Evolutionary conservation across 2,113 vertebrate genomes (phyloP).

Genomic region (Rutilus rutilus): DNA sequence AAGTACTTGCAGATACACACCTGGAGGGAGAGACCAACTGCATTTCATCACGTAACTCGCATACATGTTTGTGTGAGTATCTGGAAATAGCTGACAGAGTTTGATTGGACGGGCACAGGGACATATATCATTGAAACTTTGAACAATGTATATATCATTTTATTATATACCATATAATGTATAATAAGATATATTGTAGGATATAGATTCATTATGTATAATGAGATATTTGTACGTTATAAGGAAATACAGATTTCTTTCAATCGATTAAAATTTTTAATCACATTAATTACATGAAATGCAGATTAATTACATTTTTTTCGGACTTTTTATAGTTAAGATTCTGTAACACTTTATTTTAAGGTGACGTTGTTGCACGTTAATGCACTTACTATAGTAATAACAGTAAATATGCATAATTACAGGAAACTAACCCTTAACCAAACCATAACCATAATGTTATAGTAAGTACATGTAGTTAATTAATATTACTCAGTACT

Average conservation of each 20-base stretch:
- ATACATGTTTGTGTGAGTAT: neutral
- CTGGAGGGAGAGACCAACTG: neutral
- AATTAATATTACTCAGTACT: too few relatives aligned
- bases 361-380: too few relatives aligned
- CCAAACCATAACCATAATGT: too few relatives aligned
- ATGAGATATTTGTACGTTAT: neutral
- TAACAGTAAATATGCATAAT: too few relatives aligned
- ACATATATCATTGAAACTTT: neutral
- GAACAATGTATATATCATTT: neutral
- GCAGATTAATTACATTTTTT: neutral
- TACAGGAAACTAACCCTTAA: too few relatives aligned
- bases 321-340: neutral
- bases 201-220: too few relatives aligned
- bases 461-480: too few relatives aligned
- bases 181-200: neutral
- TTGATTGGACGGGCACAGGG: neutral
- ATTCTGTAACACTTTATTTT: too few relatives aligned
- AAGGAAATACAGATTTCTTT: neutral
- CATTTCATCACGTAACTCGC: neutral
- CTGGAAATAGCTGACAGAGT: neutral
- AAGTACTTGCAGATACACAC: conserved; percentile 26
- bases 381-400: too few relatives aligned
- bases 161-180: too few relatives aligned
- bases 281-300: neutral
- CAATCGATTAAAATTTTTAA: neutral